A percentile compares a stretch with the other conserved stretches of the same genome.
phyloP scores from a whole-genome alignment of 2,888 invertebrate species.

The Stenodema calcarata region DNA sequence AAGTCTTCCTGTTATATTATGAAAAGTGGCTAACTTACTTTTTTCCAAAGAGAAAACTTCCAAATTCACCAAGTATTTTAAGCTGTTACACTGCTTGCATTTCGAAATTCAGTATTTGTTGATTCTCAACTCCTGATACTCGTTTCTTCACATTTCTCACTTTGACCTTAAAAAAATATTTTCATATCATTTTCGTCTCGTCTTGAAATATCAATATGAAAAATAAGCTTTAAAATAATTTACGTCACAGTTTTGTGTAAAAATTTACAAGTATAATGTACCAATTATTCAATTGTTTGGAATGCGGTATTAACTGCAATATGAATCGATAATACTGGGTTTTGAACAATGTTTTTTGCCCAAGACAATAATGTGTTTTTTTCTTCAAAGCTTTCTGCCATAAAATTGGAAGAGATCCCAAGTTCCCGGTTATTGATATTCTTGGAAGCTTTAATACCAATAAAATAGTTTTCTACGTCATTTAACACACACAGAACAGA shows the following conservation, averaged over 20 bases:
- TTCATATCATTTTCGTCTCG: background rate
- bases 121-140: background rate
- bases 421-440: background rate
- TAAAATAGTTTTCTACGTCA: background rate
- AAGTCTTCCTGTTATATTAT: background rate
- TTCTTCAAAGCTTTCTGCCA: background rate
- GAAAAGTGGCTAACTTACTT: background rate
- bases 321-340: too few relatives aligned
- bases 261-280: too few relatives aligned
- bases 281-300: too few relatives aligned
- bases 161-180: background rate
- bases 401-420: background rate
- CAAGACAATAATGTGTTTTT: background rate
- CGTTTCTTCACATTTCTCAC: background rate
- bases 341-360: background rate
- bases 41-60: background rate
- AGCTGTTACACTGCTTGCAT: background rate
- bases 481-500: background rate
- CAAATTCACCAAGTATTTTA: background rate
- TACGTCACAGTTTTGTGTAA: too few relatives aligned
- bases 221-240: too few relatives aligned
- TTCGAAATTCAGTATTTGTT: background rate
- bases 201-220: too few relatives aligned
- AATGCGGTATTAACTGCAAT: too few relatives aligned
- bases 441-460: background rate